These are phyloP conservation scores for Drosophila virilis DNA, from an alignment of 1,140 invertebrate genomes.

Conservation along the genomic window DNA sequence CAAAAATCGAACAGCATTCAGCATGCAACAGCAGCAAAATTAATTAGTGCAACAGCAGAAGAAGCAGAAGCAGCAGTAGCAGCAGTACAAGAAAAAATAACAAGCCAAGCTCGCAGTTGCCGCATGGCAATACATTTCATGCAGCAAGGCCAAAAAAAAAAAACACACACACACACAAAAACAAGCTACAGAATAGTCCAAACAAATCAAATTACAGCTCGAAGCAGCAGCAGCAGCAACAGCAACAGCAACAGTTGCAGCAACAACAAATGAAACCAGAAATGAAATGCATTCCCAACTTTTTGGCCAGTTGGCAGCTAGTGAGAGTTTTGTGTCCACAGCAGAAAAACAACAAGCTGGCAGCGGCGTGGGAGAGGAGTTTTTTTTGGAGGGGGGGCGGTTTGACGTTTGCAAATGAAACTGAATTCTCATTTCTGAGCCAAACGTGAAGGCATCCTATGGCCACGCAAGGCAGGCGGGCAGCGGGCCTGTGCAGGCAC, in stretches of 20 bases:
- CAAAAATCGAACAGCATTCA: slow-evolving; percentile 8
- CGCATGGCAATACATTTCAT: background rate
- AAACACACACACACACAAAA: background rate
- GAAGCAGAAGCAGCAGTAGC: slow-evolving; percentile 17
- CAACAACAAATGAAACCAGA: slow-evolving; percentile 4
- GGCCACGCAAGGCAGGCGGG: background rate
- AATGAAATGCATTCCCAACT: slow-evolving; percentile 40
- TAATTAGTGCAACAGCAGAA: slow-evolving; percentile 39
- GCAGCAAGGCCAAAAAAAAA: background rate
- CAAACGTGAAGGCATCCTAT: slow-evolving; percentile 28
- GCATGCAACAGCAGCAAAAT: slow-evolving; percentile 33
- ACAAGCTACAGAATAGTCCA: slow-evolving; percentile 21
- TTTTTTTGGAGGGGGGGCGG: background rate
- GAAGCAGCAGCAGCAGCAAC: slow-evolving; percentile 14
- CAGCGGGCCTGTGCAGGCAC: background rate
- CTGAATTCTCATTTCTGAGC: slow-evolving; percentile 40
- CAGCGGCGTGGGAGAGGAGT: background rate
- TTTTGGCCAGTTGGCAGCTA: slow-evolving; percentile 9
- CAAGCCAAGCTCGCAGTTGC: background rate
- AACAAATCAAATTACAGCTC: slow-evolving; percentile 50
- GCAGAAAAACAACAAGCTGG: slow-evolving; percentile 33
- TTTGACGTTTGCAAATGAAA: slow-evolving; percentile 48
- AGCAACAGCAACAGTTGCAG: slow-evolving; percentile 17
- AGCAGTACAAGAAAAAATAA: background rate
- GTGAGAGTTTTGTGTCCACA: slow-evolving; percentile 33